Evolutionary conservation across 1,140 invertebrate genomes (phyloP).

Genomic region (Drosophila parabipectinata): DNA sequence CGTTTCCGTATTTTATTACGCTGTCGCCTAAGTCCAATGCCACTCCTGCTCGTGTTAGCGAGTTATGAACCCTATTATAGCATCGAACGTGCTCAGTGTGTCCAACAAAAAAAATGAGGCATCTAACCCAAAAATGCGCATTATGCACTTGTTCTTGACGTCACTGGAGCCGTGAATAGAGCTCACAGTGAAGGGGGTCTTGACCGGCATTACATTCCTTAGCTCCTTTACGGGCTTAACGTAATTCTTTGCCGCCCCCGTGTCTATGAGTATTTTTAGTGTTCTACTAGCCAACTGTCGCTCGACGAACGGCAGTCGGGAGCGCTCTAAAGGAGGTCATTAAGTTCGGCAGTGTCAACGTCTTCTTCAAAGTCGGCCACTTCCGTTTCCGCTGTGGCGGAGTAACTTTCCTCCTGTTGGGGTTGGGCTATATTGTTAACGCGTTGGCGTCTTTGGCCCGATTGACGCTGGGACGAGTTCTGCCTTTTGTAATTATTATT

Average conservation of each 20-base stretch:
- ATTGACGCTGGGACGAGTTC: neutral
- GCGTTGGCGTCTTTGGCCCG: conserved; percentile 5
- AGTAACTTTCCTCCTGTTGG: neutral
- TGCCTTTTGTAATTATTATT: too few relatives aligned
- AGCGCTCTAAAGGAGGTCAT: conserved; percentile 23
- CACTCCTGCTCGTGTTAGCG: conserved; percentile 10
- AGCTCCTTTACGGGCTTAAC: conserved; percentile 30
- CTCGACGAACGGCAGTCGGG: conserved; percentile 28
- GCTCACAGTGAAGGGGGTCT: conserved; percentile 28
- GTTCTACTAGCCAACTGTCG: conserved; percentile 30
- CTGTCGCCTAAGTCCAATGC: neutral
- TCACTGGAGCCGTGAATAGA: conserved; percentile 29
- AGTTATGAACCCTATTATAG: conserved; percentile 3
- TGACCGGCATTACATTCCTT: conserved; percentile 26
- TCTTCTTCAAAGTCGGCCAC: conserved; percentile 5
- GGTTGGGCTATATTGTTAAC: too few relatives aligned
- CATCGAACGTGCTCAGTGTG: conserved; percentile 2
- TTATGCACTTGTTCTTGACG: conserved; percentile 16
- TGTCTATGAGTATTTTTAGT: conserved; percentile 32
- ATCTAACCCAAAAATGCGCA: conserved; percentile 18
- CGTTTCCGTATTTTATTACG: conserved; percentile 1
- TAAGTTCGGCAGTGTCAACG: neutral
- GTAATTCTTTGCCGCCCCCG: conserved; percentile 29
- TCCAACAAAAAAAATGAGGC: conserved; percentile 1
- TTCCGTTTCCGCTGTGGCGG: neutral